Conservation (phyloP, 2,797 vertebrate genomes). For the Crax fasciolata region DNA sequence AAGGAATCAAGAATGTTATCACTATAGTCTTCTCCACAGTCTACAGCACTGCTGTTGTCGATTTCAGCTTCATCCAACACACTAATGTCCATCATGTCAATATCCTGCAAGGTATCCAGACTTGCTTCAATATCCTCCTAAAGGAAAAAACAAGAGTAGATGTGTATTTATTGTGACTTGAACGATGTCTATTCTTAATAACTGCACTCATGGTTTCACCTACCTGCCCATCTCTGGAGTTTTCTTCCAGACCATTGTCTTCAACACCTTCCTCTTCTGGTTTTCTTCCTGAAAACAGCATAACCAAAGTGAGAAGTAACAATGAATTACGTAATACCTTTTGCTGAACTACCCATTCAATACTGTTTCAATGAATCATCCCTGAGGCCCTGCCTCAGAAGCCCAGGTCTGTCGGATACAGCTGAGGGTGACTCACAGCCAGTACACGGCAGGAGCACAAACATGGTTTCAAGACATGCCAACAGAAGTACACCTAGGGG, state of each 20-base stretch:
- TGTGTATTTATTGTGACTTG: background rate
- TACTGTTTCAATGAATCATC: background rate
- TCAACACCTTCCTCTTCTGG: slow-evolving; percentile 90
- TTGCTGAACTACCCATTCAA: background rate
- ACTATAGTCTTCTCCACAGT: slow-evolving; percentile 86
- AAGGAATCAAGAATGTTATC: slow-evolving; percentile 83
- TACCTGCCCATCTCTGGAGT: slow-evolving; percentile 92
- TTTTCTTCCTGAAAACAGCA: slow-evolving; percentile 84
- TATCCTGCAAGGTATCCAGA: slow-evolving; percentile 92
- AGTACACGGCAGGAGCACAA: accelerated
- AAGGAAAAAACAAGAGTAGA: background rate
- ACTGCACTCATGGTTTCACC: background rate
- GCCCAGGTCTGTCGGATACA: background rate
- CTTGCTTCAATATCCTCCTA: slow-evolving; percentile 90
- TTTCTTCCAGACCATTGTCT: slow-evolving; percentile 91
- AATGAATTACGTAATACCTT: background rate
- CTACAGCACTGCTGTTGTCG: slow-evolving; percentile 86
- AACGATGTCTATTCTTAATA: background rate
- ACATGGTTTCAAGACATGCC: background rate
- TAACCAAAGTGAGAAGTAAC: background rate
- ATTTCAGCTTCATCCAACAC: slow-evolving; percentile 94
- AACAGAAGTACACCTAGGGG: background rate
- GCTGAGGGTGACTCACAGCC: accelerated
- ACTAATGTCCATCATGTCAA: slow-evolving; percentile 95
- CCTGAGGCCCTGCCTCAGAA: background rate